phyloP scores from a whole-genome alignment of 2,888 invertebrate genomes.

The Criorhina ranunculi region DNA sequence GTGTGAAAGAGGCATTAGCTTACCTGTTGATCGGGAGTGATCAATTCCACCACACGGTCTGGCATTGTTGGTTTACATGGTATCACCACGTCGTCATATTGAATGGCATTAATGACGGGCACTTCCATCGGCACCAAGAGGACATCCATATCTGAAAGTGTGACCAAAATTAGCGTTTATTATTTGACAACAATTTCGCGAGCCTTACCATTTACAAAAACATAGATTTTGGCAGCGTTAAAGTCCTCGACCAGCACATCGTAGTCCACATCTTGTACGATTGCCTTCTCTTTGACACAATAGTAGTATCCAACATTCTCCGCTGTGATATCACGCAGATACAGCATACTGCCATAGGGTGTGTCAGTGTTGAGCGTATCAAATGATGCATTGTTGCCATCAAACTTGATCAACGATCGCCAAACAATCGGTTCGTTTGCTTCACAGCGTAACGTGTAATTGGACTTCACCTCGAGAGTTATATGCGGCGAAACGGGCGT shows the following conservation, averaged over 20 bases:
- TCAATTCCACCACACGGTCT: slow-evolving; percentile 85
- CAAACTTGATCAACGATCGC: slow-evolving; percentile 78
- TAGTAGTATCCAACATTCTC: slow-evolving; percentile 86
- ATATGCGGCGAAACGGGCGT: slow-evolving; percentile 82
- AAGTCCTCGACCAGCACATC: slow-evolving; percentile 81
- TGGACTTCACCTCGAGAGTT: slow-evolving; percentile 81
- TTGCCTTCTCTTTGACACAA: slow-evolving; percentile 84
- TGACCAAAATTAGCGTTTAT: slow-evolving; percentile 77
- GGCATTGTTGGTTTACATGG: slow-evolving; percentile 89
- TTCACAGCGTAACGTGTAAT: slow-evolving; percentile 85
- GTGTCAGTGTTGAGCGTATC: slow-evolving; percentile 78
- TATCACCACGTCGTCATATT: slow-evolving; percentile 85
- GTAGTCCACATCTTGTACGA: slow-evolving; percentile 80
- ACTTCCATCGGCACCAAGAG: slow-evolving; percentile 84
- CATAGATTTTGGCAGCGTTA: slow-evolving; percentile 85
- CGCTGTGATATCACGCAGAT: slow-evolving; percentile 84
- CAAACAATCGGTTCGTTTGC: slow-evolving; percentile 84
- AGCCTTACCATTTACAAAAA: slow-evolving; percentile 86
- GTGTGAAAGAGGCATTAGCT: slow-evolving; percentile 33
- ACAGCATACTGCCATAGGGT: slow-evolving; percentile 85
- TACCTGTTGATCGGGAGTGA: slow-evolving; percentile 83
- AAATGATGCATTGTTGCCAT: slow-evolving; percentile 58
- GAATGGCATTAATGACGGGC: slow-evolving; percentile 82
- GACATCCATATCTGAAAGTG: slow-evolving; percentile 84
- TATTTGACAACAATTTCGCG: slow-evolving; percentile 23